Conservation (phyloP, 2,888 invertebrate species). For the Disparrhopalites patrizii region DNA sequence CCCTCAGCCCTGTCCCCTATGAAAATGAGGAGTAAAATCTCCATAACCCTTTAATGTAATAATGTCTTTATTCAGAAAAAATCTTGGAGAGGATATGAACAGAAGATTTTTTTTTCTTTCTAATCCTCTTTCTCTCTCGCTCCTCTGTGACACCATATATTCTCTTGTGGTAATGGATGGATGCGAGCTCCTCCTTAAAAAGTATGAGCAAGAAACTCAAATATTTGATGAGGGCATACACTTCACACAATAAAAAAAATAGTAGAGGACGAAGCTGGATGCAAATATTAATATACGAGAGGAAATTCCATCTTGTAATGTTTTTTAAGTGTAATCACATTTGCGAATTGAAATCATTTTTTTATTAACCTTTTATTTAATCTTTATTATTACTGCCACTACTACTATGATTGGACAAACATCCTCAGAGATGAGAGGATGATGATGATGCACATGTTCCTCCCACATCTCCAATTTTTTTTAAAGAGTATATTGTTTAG, state of each 20-base stretch:
- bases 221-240: background rate
- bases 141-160: too few relatives aligned
- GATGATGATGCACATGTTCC: slow-evolving; percentile 1
- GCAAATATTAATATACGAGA: slow-evolving; percentile 3
- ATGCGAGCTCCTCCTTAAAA: background rate
- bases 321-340: slow-evolving; percentile 8
- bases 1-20: too few relatives aligned
- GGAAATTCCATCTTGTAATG: too few relatives aligned
- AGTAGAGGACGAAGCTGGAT: background rate
- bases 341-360: slow-evolving; percentile 6
- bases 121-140: too few relatives aligned
- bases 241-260: background rate
- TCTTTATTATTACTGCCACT: too few relatives aligned
- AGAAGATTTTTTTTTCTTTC: too few relatives aligned
- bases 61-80: slow-evolving; percentile 17
- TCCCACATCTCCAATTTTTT: too few relatives aligned
- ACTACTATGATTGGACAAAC: background rate
- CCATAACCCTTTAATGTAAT: slow-evolving; percentile 6
- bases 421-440: too few relatives aligned
- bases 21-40: too few relatives aligned
- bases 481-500: too few relatives aligned
- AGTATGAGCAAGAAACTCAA: background rate
- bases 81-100: too few relatives aligned
- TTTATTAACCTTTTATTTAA: background rate
- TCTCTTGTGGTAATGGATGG: too few relatives aligned